A percentile compares a stretch with the other conserved stretches of the same genome.
These are phyloP conservation scores for Polydrusus cervinus DNA, from an alignment of 2,888 invertebrate genomes.

Conservation along the genomic window DNA sequence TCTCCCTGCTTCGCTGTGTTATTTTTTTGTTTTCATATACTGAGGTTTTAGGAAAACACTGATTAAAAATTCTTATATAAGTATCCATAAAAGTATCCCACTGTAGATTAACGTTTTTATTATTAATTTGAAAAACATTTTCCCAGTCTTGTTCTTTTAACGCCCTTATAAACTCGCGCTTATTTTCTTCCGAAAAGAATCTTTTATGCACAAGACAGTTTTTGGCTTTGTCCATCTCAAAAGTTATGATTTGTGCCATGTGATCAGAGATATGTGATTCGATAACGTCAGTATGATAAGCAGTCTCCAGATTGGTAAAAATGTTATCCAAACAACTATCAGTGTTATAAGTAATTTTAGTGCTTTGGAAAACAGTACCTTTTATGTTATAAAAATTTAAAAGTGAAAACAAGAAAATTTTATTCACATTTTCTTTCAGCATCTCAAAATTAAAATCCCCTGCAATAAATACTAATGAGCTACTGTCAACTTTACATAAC, in stretches of 20 bases:
- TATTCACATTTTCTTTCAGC: too few relatives aligned
- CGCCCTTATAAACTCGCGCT: background rate
- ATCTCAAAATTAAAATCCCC: too few relatives aligned
- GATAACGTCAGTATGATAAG: background rate
- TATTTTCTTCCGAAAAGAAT: background rate
- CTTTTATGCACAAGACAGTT: background rate
- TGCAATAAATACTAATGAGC: too few relatives aligned
- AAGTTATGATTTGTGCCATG: background rate
- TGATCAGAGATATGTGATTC: background rate
- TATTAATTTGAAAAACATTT: background rate
- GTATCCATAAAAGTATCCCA: too few relatives aligned
- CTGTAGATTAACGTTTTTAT: too few relatives aligned
- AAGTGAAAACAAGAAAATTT: too few relatives aligned
- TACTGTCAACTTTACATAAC: background rate
- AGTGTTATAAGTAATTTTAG: background rate
- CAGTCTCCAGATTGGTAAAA: background rate
- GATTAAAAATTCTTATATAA: background rate
- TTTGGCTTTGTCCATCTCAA: background rate
- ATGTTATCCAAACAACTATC: too few relatives aligned
- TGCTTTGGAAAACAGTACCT: background rate
- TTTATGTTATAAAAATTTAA: background rate
- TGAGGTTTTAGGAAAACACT: background rate
- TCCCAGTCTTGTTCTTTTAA: background rate
- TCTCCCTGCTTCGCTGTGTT: background rate
- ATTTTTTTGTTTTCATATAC: background rate